These are phyloP conservation scores for Motacilla tschutschensis DNA, from an alignment of 2,113 vertebrate species.

Conservation along the genomic window DNA sequence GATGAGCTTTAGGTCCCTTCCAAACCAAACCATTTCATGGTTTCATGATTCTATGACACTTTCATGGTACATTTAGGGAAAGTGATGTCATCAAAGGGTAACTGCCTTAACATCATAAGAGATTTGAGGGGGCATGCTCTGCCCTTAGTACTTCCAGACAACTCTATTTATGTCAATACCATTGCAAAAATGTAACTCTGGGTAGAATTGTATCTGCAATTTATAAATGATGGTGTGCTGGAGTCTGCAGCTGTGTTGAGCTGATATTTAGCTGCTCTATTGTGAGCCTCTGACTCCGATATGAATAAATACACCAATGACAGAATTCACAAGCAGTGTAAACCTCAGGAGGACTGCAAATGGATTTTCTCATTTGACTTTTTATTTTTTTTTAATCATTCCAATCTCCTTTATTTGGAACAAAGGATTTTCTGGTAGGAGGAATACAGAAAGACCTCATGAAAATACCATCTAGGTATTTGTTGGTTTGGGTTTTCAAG, in stretches of 20 bases:
- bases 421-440: not conserved
- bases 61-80: not conserved
- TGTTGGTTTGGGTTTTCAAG: not conserved
- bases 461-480: not conserved
- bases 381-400: not conserved
- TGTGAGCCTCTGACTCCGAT: not conserved
- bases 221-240: not conserved
- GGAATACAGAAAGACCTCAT: not conserved
- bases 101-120: not conserved
- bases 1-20: not conserved
- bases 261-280: constrained; percentile 46
- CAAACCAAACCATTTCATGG: not conserved
- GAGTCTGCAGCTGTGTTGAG: constrained; percentile 48
- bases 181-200: not conserved
- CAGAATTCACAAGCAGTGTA: constrained; percentile 7
- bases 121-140: not conserved
- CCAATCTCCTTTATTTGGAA: constrained; percentile 3
- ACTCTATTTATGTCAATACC: not conserved
- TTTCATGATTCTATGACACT: not conserved
- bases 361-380: not conserved
- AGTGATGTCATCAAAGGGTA: not conserved
- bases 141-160: not conserved
- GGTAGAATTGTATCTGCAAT: constrained; percentile 18
- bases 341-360: constrained; percentile 25
- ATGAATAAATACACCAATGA: constrained; percentile 32